Percentiles rank a stretch among this genome's conserved stretches.
Conservation (phyloP, 2,797 vertebrate genomes). For the Uromys caudimaculatus region DNA sequence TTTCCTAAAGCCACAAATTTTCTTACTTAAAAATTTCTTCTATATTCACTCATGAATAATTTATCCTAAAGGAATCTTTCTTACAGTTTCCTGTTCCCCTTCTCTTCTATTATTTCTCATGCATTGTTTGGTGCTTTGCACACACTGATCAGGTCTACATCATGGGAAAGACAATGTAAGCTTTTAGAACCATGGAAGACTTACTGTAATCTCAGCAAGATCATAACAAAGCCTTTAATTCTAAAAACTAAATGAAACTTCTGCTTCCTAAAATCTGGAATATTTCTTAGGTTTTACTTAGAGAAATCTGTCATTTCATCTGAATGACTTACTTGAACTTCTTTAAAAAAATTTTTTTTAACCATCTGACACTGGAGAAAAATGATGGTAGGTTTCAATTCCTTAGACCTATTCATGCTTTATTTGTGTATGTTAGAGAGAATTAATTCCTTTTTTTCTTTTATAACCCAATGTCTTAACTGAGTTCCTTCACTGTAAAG, state of each 20-base stretch:
- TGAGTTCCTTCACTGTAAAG: not conserved
- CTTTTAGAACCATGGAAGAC: not conserved
- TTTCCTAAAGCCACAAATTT: not conserved
- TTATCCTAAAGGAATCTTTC: not conserved
- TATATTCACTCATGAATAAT: not conserved
- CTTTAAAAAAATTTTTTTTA: not conserved
- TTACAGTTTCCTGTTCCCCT: not conserved
- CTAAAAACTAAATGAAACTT: not conserved
- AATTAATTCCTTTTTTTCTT: not conserved
- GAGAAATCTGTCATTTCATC: not conserved
- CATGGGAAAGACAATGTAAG: not conserved
- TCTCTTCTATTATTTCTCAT: not conserved
- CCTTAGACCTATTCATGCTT: not conserved
- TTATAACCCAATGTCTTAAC: not conserved
- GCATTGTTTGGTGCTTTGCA: too few species aligned
- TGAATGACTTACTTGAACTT: not conserved
- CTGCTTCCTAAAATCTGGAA: not conserved
- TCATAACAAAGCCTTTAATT: not conserved
- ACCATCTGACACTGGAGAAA: not conserved
- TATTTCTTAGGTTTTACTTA: not conserved
- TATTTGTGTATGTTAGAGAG: not conserved
- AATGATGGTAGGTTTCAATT: not conserved
- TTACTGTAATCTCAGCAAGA: not conserved
- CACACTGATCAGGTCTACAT: not conserved
- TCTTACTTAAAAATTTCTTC: not conserved